phyloP scores from a whole-genome alignment of 2,797 vertebrate genomes.

The Galagoides demidoff region DNA sequence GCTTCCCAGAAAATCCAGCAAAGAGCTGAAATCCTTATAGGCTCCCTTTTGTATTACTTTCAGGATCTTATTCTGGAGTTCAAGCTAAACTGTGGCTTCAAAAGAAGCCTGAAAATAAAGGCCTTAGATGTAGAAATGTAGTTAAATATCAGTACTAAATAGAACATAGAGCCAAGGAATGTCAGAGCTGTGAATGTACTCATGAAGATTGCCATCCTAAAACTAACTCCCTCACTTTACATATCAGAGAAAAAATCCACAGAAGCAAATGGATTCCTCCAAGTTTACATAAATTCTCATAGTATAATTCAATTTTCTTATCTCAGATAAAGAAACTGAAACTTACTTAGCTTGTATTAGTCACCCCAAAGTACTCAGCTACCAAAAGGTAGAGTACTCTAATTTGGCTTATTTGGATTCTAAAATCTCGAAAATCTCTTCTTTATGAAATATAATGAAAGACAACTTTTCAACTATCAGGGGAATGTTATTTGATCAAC shows the following conservation, averaged over 20 bases:
- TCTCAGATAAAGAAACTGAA: slow-evolving; percentile 4
- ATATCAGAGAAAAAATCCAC: not conserved
- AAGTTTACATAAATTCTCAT: not conserved
- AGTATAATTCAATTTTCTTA: not conserved
- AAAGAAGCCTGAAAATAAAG: slow-evolving; percentile 45
- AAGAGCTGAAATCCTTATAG: slow-evolving; percentile 48
- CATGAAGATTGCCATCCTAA: not conserved
- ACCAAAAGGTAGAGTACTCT: slow-evolving; percentile 27
- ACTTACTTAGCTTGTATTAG: not conserved
- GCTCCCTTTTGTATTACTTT: slow-evolving; percentile 40
- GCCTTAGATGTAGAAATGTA: not conserved
- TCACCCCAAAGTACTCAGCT: not conserved
- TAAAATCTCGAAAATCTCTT: slow-evolving; percentile 20
- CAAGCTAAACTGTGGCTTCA: slow-evolving; percentile 24
- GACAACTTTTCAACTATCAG: slow-evolving; percentile 18
- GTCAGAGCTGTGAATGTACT: not conserved
- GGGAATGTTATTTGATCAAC: slow-evolving; percentile 26
- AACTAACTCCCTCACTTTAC: not conserved
- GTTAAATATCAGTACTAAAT: not conserved
- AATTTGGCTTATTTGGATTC: slow-evolving; percentile 23
- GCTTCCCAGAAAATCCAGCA: not conserved
- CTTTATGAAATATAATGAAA: slow-evolving; percentile 56
- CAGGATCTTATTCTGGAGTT: slow-evolving; percentile 20
- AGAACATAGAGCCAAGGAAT: not conserved
- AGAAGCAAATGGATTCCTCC: not conserved